Evolutionary conservation across 1,140 invertebrate species (phyloP).

Genomic region (Aphelinus atriplicis): DNA sequence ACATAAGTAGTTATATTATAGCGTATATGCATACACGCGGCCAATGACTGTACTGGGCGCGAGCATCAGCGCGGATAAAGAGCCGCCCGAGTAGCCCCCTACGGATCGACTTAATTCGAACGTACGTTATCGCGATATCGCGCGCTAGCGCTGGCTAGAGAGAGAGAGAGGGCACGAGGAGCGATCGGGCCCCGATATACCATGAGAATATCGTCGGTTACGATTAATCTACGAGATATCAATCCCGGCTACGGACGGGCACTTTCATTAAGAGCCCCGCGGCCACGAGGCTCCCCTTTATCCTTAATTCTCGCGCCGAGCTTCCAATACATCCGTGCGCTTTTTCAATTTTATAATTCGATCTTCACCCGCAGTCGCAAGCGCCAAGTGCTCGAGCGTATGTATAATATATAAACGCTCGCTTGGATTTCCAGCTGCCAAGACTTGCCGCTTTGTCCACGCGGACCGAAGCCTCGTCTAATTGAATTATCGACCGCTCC

Average conservation of each 20-base stretch:
- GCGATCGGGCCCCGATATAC: constrained; percentile 17
- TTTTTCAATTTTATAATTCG: constrained; percentile 7
- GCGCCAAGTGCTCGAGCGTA: too few species aligned
- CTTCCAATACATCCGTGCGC: background rate
- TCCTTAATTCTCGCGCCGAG: background rate
- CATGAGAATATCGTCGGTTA: constrained; percentile 27
- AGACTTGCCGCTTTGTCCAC: too few species aligned
- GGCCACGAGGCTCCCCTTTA: background rate
- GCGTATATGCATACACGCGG: background rate
- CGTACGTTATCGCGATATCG: constrained; percentile 46
- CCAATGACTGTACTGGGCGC: constrained; percentile 29
- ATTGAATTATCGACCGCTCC: too few species aligned
- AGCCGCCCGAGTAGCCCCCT: constrained; percentile 38
- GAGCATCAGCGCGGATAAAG: constrained; percentile 40
- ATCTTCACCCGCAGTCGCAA: background rate
- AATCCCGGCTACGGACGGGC: constrained; percentile 25
- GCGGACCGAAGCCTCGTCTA: too few species aligned
- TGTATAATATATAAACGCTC: too few species aligned
- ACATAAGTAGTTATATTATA: background rate
- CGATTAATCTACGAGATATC: constrained; percentile 40
- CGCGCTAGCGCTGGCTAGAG: background rate
- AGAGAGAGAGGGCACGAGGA: background rate
- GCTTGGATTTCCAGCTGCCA: too few species aligned
- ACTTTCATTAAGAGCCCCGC: constrained; percentile 29
- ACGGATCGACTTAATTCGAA: constrained; percentile 49